phyloP scores from a whole-genome alignment of 2,113 vertebrate species.

The Seriola rivoliana region DNA sequence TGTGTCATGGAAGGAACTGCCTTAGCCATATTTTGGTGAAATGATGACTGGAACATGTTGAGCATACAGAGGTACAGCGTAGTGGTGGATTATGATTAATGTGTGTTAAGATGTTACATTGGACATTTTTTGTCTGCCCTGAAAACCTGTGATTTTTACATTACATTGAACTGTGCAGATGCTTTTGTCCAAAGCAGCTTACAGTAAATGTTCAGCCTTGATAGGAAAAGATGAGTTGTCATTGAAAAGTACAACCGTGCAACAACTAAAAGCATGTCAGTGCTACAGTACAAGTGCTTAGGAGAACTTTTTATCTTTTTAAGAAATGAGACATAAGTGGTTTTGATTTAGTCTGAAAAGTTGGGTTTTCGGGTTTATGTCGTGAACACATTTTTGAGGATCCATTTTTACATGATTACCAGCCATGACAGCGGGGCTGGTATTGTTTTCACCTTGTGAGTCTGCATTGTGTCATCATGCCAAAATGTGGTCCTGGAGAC shows the following conservation, averaged over 20 bases:
- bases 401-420: no score
- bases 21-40: neutral
- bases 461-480: no score
- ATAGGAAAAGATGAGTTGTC: constrained; percentile 4
- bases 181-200: constrained; percentile 2
- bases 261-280: neutral
- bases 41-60: neutral
- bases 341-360: neutral
- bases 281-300: neutral
- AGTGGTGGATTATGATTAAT: constrained; percentile 8
- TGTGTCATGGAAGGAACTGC: neutral
- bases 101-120: constrained; percentile 1
- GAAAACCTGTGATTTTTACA: neutral
- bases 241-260: neutral
- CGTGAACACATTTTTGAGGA: neutral
- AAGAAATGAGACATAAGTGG: neutral
- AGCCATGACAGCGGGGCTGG: no score
- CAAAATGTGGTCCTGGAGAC: no score
- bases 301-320: neutral
- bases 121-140: neutral
- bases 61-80: neutral
- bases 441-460: no score
- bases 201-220: constrained; percentile 6
- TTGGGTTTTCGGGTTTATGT: neutral
- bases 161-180: neutral